Evolutionary conservation across 1,140 invertebrate species (phyloP).

Genomic region (Leptonema lineaticorne): DNA sequence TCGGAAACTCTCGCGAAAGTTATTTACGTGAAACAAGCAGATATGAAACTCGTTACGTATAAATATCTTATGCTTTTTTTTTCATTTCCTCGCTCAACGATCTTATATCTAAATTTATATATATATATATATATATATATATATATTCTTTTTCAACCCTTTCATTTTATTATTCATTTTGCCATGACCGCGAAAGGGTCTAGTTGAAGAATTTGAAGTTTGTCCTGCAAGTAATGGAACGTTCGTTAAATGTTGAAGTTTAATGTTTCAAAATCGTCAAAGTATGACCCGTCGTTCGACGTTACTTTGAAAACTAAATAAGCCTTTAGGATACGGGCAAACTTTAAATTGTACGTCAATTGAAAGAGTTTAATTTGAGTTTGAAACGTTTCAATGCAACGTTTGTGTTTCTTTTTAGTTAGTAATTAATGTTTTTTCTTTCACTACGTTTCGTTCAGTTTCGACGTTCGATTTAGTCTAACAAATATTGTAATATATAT

Average conservation of each 20-base stretch:
- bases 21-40: conserved; percentile 35
- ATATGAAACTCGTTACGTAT: conserved; percentile 27
- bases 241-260: background rate
- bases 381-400: background rate
- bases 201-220: too few species aligned
- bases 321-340: background rate
- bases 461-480: background rate
- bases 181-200: too few species aligned
- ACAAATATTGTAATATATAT: background rate
- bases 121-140: background rate
- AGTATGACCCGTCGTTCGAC: background rate
- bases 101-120: background rate
- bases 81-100: background rate
- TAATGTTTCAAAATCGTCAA: background rate
- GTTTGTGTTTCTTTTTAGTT: background rate
- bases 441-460: background rate
- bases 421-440: background rate
- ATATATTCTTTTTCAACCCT: too few species aligned
- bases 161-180: too few species aligned
- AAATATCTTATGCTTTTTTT: background rate
- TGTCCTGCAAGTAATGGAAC: background rate
- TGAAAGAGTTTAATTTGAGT: background rate
- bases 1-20: conserved; percentile 26
- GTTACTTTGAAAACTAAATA: conserved; percentile 10
- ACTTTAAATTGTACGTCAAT: background rate